These are phyloP conservation scores for Pediacus dermestoides DNA, from an alignment of 2,888 invertebrate genomes.

Conservation along the genomic window DNA sequence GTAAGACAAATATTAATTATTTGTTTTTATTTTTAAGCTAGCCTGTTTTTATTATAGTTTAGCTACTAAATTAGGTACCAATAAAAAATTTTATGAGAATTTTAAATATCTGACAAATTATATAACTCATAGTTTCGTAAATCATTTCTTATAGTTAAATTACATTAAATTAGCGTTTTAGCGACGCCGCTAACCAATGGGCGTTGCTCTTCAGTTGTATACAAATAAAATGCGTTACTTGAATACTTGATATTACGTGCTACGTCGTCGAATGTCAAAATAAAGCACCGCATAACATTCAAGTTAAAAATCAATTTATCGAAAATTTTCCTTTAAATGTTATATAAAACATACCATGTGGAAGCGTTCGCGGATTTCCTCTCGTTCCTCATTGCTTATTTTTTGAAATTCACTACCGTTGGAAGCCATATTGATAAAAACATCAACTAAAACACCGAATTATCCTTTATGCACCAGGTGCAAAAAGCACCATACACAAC, in stretches of 20 bases:
- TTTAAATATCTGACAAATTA: no score
- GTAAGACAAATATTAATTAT: no score
- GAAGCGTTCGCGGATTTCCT: slow-evolving; percentile 75
- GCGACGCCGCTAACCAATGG: slow-evolving; percentile 19
- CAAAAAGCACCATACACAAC: slow-evolving; percentile 21
- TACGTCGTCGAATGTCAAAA: slow-evolving; percentile 20
- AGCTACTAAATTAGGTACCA: no score
- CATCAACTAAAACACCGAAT: slow-evolving; percentile 17
- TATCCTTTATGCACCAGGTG: slow-evolving; percentile 18
- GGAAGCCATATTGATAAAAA: slow-evolving; percentile 30
- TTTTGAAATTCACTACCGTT: slow-evolving; percentile 47
- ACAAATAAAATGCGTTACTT: no score
- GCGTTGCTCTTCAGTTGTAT: no score
- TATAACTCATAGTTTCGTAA: no score
- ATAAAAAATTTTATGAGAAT: no score
- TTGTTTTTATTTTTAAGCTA: no score
- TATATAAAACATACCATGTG: slow-evolving; percentile 58
- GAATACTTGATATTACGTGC: no score
- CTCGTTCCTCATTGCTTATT: slow-evolving; percentile 66
- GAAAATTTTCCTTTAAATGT: no score
- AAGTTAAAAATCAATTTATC: slow-evolving; percentile 22
- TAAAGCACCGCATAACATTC: slow-evolving; percentile 22
- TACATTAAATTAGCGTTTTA: not conserved
- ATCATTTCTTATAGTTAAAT: no score
- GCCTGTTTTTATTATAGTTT: no score